Evolutionary conservation across 2,113 vertebrate genomes (phyloP), one percentile per base, ranked within the genome.

Genomic region (Antechinus flavipes): DNA sequence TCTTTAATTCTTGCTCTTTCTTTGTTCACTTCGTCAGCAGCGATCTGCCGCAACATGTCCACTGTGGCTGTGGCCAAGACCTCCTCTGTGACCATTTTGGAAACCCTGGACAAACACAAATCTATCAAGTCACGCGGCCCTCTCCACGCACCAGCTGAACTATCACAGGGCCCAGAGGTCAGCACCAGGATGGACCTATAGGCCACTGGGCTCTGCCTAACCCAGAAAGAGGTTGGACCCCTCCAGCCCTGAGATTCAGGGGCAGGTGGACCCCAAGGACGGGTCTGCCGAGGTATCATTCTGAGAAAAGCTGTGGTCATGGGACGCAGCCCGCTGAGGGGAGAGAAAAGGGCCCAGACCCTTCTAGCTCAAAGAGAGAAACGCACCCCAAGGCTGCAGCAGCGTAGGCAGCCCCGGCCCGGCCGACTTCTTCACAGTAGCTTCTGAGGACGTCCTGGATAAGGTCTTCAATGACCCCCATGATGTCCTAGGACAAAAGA

Each of bases 371-470:
- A 54, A 53, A 1, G 26, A 19, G 2, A 2, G 26, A 30, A 84
- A n/a, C 68, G 0, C 98, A 99, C 99, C 96, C 89, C 24, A 99
- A 97, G 2, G 99, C 99, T 0, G 98, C 90, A 4, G 98, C 54
- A 68, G 97, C 97, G 0, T 99, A 99, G 93, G 97, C 98, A 0
- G 94, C 98, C 4, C 98, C 99, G 0, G 97, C 98, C 0, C 93
- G 96, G 8, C 99, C 55, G 0, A 99, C 84, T 89, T 99, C 99
- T 90, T 96, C 98, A 49, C 98, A 99, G 84, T 99, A 99, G 54
- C 94, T 98, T 95, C 97, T 97, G 1, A 99, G 91, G 53, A 99
- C 98, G 2, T 99, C 99, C 0, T 99, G 98, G 68, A 99, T 97
- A 2, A 99, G 98, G 54, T 97, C 94, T 0, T 99, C 98, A 7